Percentiles rank a stretch among this genome's conserved stretches.
phyloP scores from a whole-genome alignment of 2,797 vertebrate genomes.

The Sciurus carolinensis region DNA sequence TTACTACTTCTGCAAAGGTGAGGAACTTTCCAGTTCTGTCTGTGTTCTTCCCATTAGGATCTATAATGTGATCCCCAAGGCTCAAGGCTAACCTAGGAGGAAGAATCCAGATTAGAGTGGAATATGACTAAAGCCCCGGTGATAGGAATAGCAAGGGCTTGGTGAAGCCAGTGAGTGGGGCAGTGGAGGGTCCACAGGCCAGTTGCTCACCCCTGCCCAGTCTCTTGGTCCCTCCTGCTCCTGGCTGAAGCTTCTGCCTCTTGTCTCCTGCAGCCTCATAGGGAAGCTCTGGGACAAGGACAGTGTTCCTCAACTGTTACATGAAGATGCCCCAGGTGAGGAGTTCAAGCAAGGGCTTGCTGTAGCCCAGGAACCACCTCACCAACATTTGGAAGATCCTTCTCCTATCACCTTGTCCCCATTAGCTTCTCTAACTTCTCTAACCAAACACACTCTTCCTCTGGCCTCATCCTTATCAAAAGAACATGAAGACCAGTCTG shows the following conservation, averaged over 20 bases:
- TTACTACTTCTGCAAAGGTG: neutral
- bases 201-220: neutral
- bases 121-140: neutral
- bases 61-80: too few species aligned
- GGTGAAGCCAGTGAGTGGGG: neutral
- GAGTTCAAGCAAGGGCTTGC: accelerated
- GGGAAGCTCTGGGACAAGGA: too few species aligned
- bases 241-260: neutral
- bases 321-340: neutral
- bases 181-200: accelerated
- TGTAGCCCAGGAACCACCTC: accelerated
- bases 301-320: accelerated
- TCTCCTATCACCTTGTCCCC: accelerated
- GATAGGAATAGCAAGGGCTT: neutral
- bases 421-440: accelerated
- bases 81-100: too few species aligned
- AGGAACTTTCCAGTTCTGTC: neutral
- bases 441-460: accelerated
- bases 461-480: neutral
- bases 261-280: neutral
- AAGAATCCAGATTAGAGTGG: too few species aligned
- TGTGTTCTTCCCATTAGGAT: too few species aligned
- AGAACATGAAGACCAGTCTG: neutral
- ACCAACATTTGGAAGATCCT: too few species aligned
- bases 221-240: neutral